These are phyloP conservation scores for Poecilia gillii DNA, from an alignment of 2,797 vertebrate genomes.

Conservation along the genomic window DNA sequence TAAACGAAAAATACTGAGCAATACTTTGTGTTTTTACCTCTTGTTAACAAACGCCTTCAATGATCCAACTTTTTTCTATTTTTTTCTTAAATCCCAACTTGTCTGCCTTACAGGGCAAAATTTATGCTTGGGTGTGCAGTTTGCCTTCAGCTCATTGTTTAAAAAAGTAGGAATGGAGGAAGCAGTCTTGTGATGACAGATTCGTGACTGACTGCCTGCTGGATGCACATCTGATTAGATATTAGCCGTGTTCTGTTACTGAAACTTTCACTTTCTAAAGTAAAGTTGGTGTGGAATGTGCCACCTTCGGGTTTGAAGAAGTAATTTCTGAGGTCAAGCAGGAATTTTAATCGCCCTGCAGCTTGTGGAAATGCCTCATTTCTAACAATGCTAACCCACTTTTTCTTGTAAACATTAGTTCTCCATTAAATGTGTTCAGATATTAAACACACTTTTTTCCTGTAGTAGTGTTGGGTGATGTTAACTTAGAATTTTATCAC, in stretches of 20 bases:
- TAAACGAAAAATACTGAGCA: too few species aligned
- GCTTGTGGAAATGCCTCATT: conserved; percentile 43
- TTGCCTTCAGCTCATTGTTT: conserved; percentile 52
- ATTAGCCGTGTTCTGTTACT: neutral
- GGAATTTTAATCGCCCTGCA: conserved; percentile 62
- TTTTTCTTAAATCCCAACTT: conserved; percentile 11
- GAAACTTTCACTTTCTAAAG: neutral
- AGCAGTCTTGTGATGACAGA: conserved; percentile 22
- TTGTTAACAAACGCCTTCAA: conserved; percentile 52
- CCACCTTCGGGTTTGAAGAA: conserved; percentile 43
- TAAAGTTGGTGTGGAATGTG: conserved; percentile 44
- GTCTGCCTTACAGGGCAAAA: conserved; percentile 37
- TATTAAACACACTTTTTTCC: neutral
- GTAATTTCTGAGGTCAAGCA: conserved; percentile 48
- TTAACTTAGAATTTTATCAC: too few species aligned
- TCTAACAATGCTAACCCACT: conserved; percentile 29
- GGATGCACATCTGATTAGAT: neutral
- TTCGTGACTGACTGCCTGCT: neutral
- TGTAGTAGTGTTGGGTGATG: too few species aligned
- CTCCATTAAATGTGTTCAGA: conserved; percentile 18
- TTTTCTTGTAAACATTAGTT: conserved; percentile 3
- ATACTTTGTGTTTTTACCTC: conserved; percentile 12
- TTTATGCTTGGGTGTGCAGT: conserved; percentile 48
- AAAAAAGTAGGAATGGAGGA: conserved; percentile 25
- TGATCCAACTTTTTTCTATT: conserved; percentile 64